Percentiles rank a stretch among this genome's conserved stretches.
These are phyloP conservation scores for Onthophagus sagittarius DNA, from an alignment of 2,888 invertebrate genomes.

Conservation along the genomic window DNA sequence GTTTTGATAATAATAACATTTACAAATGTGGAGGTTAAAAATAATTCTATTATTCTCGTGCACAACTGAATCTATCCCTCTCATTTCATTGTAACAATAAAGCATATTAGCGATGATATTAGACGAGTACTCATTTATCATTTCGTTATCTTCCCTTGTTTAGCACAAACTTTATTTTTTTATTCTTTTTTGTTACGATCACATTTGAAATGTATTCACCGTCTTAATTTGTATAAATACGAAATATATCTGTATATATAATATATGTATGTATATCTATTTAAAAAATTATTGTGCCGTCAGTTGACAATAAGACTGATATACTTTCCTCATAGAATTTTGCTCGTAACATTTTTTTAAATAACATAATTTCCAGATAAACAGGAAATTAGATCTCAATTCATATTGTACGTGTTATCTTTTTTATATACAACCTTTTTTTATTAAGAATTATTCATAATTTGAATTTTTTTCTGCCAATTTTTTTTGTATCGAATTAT, in stretches of 20 bases:
- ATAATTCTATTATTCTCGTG: neutral
- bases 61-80: neutral
- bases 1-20: neutral
- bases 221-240: constrained; percentile 9
- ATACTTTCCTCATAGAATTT: neutral
- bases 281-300: constrained; percentile 13
- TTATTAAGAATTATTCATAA: neutral
- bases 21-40: neutral
- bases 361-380: constrained; percentile 10
- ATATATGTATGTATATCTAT: constrained; percentile 10
- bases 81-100: neutral
- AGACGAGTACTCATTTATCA: neutral
- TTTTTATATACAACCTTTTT: constrained; percentile 10
- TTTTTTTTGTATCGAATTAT: neutral
- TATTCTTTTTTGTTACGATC: constrained; percentile 3
- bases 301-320: constrained; percentile 10
- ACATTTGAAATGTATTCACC: constrained; percentile 5
- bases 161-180: constrained; percentile 5
- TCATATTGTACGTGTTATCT: constrained; percentile 3
- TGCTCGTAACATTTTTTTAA: neutral
- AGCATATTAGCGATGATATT: neutral
- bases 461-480: neutral
- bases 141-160: neutral
- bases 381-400: constrained; percentile 6
- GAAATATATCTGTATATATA: constrained; percentile 12